Evolutionary conservation across 2,113 vertebrate genomes (phyloP).

Genomic region (Colistium nudipinnis): DNA sequence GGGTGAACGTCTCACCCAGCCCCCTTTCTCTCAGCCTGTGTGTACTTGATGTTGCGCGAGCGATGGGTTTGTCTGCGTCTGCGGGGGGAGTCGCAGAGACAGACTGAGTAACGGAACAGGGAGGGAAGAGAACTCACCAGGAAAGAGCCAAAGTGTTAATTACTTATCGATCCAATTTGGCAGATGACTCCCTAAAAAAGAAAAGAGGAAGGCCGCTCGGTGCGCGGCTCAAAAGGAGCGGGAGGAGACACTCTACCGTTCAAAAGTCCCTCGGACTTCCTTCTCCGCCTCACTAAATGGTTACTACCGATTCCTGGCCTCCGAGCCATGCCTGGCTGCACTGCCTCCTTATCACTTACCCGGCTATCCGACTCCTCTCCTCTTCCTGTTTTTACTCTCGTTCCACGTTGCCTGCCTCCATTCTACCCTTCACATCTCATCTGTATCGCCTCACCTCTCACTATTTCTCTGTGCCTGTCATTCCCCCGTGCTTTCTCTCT

Average conservation of each 20-base stretch:
- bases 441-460: too few relatives aligned
- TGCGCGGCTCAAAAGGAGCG: slow-evolving; percentile 53
- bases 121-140: slow-evolving; percentile 64
- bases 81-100: slow-evolving; percentile 25
- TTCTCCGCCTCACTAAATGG: slow-evolving; percentile 69
- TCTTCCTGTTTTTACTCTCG: slow-evolving; percentile 43
- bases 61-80: slow-evolving; percentile 29
- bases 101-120: slow-evolving; percentile 14
- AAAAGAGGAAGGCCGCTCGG: slow-evolving; percentile 60
- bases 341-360: slow-evolving; percentile 50
- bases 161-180: slow-evolving; percentile 85
- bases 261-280: slow-evolving; percentile 55
- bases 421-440: too few relatives aligned
- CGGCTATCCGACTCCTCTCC: slow-evolving; percentile 12
- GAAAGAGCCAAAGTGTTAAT: slow-evolving; percentile 80
- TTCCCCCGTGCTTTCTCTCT: too few relatives aligned
- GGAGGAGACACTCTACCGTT: slow-evolving; percentile 65
- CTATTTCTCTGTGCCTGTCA: too few relatives aligned
- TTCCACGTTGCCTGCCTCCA: slow-evolving; percentile 55
- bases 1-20: slow-evolving; percentile 17
- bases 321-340: slow-evolving; percentile 40
- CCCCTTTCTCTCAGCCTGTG: slow-evolving; percentile 9
- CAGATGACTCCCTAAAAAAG: slow-evolving; percentile 79
- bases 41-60: slow-evolving; percentile 32
- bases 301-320: slow-evolving; percentile 59